Percentiles rank a stretch among this genome's conserved stretches.
phyloP scores from a whole-genome alignment of 2,888 invertebrate species.

The Nephrotoma guestfalica region DNA sequence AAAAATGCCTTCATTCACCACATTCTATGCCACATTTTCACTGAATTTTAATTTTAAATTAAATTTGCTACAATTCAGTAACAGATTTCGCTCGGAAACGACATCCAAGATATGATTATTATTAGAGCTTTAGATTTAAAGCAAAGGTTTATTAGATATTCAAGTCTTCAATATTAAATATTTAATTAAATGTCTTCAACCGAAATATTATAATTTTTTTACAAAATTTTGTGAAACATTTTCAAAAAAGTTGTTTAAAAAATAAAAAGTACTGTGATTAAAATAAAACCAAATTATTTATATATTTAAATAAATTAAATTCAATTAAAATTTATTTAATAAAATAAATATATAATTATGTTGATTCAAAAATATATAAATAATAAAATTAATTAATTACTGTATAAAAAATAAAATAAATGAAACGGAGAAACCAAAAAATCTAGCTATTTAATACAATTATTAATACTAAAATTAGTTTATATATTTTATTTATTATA shows the following conservation, averaged over 20 bases:
- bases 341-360: not conserved
- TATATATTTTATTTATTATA: not conserved
- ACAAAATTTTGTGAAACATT: not conserved
- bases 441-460: not conserved
- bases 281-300: not conserved
- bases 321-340: not conserved
- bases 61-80: too few relatives aligned
- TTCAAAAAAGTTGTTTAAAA: not conserved
- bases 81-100: too few relatives aligned
- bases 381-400: not conserved
- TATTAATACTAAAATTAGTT: not conserved
- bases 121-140: too few relatives aligned
- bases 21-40: too few relatives aligned
- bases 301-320: not conserved
- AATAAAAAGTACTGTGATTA: not conserved
- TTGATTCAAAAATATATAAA: not conserved
- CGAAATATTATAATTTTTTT: not conserved
- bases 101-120: too few relatives aligned
- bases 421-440: not conserved
- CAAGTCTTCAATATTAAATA: too few relatives aligned
- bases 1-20: too few relatives aligned
- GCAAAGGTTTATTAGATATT: too few relatives aligned
- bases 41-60: too few relatives aligned
- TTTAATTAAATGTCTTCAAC: too few relatives aligned
- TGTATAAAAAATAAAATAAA: not conserved